Percentiles rank a stretch among this genome's conserved stretches.
These are phyloP conservation scores for Micrastur ruficollis DNA, from an alignment of 2,797 vertebrate genomes.

Conservation along the genomic window DNA sequence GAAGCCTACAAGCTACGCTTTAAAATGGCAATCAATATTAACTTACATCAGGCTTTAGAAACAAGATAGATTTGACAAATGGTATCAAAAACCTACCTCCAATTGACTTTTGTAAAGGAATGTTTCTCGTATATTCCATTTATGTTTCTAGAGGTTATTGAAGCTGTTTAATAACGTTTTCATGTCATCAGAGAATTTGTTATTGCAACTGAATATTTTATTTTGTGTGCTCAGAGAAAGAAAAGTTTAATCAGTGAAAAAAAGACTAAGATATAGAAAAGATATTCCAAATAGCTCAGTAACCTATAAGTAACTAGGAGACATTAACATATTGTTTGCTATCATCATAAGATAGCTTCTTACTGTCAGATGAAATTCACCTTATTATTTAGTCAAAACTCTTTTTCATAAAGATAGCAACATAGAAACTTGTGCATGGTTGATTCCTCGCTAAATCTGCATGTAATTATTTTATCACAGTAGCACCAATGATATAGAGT, in stretches of 20 bases:
- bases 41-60: neutral
- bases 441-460: neutral
- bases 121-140: constrained; percentile 17
- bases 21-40: constrained; percentile 58
- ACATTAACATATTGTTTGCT: neutral
- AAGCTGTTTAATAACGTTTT: neutral
- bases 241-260: neutral
- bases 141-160: constrained; percentile 5
- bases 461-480: neutral
- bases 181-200: constrained; percentile 10
- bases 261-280: neutral
- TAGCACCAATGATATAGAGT: rapidly evolving
- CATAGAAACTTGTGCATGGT: rapidly evolving
- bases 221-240: neutral
- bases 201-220: neutral
- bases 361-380: neutral
- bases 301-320: neutral
- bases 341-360: neutral
- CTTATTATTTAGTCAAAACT: neutral
- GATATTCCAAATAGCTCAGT: neutral
- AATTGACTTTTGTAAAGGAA: neutral
- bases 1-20: neutral
- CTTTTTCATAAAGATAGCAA: neutral
- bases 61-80: constrained; percentile 13
- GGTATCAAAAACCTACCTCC: neutral